Conservation (phyloP, 2,113 vertebrate species). For the Corynorhinus townsendii region DNA sequence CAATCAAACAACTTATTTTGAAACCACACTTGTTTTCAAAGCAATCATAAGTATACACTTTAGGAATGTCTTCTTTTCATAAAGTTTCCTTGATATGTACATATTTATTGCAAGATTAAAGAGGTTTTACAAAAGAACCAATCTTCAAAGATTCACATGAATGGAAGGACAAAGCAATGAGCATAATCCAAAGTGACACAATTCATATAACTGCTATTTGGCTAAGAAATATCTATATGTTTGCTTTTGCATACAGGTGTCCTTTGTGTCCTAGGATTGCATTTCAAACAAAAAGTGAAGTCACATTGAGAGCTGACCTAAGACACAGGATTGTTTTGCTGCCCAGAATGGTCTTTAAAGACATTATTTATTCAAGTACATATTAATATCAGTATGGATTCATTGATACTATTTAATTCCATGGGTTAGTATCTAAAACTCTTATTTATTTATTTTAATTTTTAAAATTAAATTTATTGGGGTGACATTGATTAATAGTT, state of each 20-base stretch:
- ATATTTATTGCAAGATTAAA: slow-evolving; percentile 25
- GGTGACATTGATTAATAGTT: not conserved
- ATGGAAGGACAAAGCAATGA: not conserved
- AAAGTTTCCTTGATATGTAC: not conserved
- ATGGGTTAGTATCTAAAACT: not conserved
- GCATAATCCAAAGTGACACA: not conserved
- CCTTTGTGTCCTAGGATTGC: not conserved
- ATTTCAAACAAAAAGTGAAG: slow-evolving; percentile 25
- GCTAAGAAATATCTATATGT: not conserved
- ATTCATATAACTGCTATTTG: not conserved
- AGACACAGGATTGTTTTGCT: not conserved
- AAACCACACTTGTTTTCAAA: not conserved
- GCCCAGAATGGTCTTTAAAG: not conserved
- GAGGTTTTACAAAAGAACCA: not conserved
- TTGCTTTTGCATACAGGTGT: not conserved
- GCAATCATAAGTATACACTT: not conserved
- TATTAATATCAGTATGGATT: not conserved
- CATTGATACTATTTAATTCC: not conserved
- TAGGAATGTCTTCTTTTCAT: not conserved
- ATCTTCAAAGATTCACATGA: not conserved
- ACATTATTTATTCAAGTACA: not conserved
- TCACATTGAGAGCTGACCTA: not conserved
- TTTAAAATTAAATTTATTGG: not conserved
- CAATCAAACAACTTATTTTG: not conserved
- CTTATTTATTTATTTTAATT: not conserved